Evolutionary conservation across 1,140 invertebrate species (phyloP).

Genomic region (Lucilia cuprina): DNA sequence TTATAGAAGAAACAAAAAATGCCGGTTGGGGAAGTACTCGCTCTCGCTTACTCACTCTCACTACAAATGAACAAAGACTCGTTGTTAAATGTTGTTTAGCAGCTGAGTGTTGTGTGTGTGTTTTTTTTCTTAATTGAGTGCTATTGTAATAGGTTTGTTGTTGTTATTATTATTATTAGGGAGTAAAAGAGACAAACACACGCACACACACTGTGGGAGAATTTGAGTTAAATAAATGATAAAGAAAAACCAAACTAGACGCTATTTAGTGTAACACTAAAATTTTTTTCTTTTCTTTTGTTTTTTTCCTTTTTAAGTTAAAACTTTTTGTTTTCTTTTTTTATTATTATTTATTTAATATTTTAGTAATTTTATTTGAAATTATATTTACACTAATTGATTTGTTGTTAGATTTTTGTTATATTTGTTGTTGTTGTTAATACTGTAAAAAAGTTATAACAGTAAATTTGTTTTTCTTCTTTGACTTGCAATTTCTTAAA

Average conservation of each 20-base stretch:
- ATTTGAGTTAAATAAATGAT: conserved; percentile 18
- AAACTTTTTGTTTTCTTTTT: not conserved
- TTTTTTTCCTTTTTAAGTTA: not conserved
- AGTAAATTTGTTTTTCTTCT: not conserved
- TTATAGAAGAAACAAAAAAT: not conserved
- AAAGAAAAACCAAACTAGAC: not conserved
- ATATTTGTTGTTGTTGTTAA: not conserved
- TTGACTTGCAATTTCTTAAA: no score
- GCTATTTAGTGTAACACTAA: not conserved
- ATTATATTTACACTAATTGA: not conserved
- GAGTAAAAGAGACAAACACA: not conserved
- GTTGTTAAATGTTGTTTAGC: conserved; percentile 10
- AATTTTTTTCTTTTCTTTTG: not conserved
- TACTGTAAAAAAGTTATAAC: conserved; percentile 26
- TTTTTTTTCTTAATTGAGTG: not conserved
- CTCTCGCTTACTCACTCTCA: not conserved
- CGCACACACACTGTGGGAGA: not conserved
- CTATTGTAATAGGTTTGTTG: no score
- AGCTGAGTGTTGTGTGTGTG: conserved; percentile 16
- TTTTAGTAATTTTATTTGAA: conserved; percentile 26
- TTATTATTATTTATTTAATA: not conserved
- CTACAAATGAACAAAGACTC: not conserved
- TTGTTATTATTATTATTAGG: conserved; percentile 7
- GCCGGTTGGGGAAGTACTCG: conserved; percentile 14
- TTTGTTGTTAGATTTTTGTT: not conserved